Evolutionary conservation across 1,140 invertebrate species (phyloP).

Genomic region (Heliconius nattereri): DNA sequence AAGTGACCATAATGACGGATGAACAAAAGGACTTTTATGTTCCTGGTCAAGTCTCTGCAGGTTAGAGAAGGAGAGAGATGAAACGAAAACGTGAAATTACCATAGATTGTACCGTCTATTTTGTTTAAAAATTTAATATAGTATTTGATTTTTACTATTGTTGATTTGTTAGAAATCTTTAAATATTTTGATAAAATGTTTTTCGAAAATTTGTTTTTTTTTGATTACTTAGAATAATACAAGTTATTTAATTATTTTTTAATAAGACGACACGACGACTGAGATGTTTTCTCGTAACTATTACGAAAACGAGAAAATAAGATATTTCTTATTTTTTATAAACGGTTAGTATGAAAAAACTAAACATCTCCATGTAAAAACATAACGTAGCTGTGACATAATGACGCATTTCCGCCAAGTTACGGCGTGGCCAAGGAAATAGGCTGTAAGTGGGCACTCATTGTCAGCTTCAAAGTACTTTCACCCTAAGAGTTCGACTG

Average conservation of each 20-base stretch:
- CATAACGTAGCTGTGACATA: neutral
- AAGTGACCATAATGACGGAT: conserved; percentile 27
- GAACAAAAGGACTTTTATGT: conserved; percentile 62
- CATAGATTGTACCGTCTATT: neutral
- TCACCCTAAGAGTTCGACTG: conserved; percentile 38
- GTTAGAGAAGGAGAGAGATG: neutral
- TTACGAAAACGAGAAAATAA: no score
- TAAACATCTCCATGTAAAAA: neutral
- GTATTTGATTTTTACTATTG: neutral
- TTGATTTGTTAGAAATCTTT: neutral
- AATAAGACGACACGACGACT: no score
- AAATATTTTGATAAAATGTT: neutral
- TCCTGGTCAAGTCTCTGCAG: conserved; percentile 47
- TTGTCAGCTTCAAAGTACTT: conserved; percentile 25
- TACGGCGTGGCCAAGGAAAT: conserved; percentile 1
- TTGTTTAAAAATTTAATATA: neutral
- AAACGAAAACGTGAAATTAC: neutral
- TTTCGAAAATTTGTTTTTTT: neutral
- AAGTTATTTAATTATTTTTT: no score
- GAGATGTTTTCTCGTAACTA: no score
- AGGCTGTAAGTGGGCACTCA: conserved; percentile 28
- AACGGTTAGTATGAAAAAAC: neutral
- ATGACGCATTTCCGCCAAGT: neutral
- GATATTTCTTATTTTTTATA: no score
- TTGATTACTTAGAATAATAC: neutral